Percentiles rank a stretch among this genome's conserved stretches.
Evolutionary conservation across 2,888 invertebrate species (phyloP).

Genomic region (Cheilosia grossa): DNA sequence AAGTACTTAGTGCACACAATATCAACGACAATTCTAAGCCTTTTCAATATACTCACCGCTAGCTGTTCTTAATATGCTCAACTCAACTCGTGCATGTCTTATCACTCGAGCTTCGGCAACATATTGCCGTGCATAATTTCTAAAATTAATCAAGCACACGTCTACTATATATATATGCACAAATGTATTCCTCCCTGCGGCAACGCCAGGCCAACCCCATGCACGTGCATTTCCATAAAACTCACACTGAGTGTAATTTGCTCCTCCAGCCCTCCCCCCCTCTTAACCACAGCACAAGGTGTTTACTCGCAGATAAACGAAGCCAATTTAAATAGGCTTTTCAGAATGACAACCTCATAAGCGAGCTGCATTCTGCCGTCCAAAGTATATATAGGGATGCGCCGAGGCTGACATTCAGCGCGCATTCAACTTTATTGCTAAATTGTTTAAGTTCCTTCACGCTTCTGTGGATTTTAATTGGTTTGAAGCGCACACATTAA

Average conservation of each 20-base stretch:
- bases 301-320: slow-evolving; percentile 61
- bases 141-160: too few relatives aligned
- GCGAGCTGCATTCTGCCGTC: slow-evolving; percentile 2
- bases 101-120: too few relatives aligned
- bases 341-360: slow-evolving; percentile 60
- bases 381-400: neutral
- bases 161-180: neutral
- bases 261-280: neutral
- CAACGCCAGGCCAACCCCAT: neutral
- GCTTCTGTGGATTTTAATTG: slow-evolving; percentile 77
- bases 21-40: too few relatives aligned
- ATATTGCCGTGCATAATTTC: too few relatives aligned
- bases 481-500: slow-evolving; percentile 74
- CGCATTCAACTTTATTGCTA: slow-evolving; percentile 73
- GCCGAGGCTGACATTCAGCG: slow-evolving; percentile 56
- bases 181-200: neutral
- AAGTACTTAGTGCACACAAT: too few relatives aligned
- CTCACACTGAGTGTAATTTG: slow-evolving; percentile 5
- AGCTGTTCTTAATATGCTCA: too few relatives aligned
- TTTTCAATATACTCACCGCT: too few relatives aligned
- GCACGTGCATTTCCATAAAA: slow-evolving; percentile 16
- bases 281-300: slow-evolving; percentile 50
- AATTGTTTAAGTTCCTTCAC: slow-evolving; percentile 76
- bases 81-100: too few relatives aligned
- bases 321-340: slow-evolving; percentile 66